phyloP scores from a whole-genome alignment of 2,797 vertebrate genomes.

The Iguana delicatissima region DNA sequence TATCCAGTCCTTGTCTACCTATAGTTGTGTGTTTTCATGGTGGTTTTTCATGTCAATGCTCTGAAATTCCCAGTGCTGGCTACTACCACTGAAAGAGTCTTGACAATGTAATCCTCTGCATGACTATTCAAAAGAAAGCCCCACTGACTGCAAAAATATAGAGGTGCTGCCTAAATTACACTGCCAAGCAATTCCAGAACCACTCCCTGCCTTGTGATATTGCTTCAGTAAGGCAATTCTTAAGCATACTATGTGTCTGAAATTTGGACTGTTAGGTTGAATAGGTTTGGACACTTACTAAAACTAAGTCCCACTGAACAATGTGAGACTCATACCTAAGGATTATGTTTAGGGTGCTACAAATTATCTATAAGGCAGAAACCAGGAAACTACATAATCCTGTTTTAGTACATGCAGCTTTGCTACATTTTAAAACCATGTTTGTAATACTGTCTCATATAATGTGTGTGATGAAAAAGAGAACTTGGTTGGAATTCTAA shows the following conservation, averaged over 20 bases:
- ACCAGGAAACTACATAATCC: background rate
- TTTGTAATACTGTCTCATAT: slow-evolving; percentile 10
- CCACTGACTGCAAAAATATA: background rate
- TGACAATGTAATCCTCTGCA: background rate
- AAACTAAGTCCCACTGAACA: background rate
- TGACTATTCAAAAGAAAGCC: background rate
- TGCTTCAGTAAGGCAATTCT: background rate
- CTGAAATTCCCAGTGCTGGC: background rate
- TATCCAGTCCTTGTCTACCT: background rate
- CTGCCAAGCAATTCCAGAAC: background rate
- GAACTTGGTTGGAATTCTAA: background rate
- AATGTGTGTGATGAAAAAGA: slow-evolving; percentile 4
- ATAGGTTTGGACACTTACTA: background rate
- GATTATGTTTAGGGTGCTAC: background rate
- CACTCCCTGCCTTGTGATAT: background rate
- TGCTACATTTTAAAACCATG: background rate
- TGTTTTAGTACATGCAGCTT: background rate
- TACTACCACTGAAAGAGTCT: background rate
- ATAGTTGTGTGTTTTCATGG: background rate
- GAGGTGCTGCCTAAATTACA: background rate
- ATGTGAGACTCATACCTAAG: background rate
- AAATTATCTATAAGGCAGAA: background rate
- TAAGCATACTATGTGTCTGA: background rate
- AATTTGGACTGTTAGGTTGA: background rate
- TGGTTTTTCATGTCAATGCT: background rate